These are phyloP conservation scores for Ptychobarbus kaznakovi DNA, from an alignment of 2,797 vertebrate species.

Conservation along the genomic window DNA sequence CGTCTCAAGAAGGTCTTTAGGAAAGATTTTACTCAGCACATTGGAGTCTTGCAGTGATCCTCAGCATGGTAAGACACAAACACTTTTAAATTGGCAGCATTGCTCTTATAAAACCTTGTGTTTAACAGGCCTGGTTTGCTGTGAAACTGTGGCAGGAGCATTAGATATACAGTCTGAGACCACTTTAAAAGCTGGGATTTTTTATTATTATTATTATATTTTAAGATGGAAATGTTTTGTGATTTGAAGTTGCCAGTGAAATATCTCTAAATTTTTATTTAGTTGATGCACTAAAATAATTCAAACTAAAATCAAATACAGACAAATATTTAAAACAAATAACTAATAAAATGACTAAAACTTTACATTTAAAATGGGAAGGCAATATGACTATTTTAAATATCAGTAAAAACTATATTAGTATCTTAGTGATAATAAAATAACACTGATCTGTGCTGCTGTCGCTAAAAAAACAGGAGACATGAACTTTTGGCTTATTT, in stretches of 20 bases:
- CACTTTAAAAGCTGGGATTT: background rate
- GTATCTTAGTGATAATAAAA: background rate
- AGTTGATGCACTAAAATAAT: background rate
- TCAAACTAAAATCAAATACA: background rate
- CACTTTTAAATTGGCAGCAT: background rate
- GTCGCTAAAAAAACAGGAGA: background rate
- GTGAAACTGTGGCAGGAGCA: background rate
- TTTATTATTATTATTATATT: background rate
- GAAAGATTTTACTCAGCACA: constrained; percentile 91
- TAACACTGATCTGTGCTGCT: background rate
- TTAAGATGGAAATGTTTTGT: background rate
- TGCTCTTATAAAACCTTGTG: constrained; percentile 3
- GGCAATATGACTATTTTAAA: background rate
- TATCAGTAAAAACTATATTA: background rate
- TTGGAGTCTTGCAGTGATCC: constrained; percentile 86
- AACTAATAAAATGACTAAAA: background rate
- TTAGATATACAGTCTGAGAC: background rate
- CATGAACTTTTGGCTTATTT: no score
- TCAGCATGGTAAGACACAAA: constrained; percentile 79
- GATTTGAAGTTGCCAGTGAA: no score
- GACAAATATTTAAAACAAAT: background rate
- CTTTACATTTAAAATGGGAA: background rate
- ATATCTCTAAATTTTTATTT: no score
- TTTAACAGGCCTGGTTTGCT: background rate
- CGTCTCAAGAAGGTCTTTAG: constrained; percentile 86